Base-by-base conservation (phyloP, 1,140 invertebrate species). In the Thaumatotibia leucotreta region DNA sequence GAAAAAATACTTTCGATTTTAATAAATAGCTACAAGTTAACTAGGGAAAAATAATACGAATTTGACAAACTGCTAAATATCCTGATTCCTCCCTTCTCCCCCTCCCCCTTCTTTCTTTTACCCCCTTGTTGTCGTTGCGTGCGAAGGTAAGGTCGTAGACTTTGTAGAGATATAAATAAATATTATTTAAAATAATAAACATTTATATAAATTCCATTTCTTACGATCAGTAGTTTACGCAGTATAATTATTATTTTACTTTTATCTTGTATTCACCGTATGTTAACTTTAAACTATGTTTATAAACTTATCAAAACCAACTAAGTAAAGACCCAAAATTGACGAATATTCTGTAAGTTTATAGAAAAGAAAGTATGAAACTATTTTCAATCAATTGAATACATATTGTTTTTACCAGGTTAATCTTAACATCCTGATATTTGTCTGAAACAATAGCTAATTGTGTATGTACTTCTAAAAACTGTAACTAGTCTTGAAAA, bases 51-150 rank as follows among this genome's bases (percentile, higher is more conserved):
- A n/a, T n/a, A n/a, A n/a, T n/a, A n/a, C n/a, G n/a, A n/a, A n/a
- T n/a, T n/a, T n/a, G n/a, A n/a, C n/a, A n/a, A n/a, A n/a, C n/a
- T n/a, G n/a, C n/a, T n/a, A n/a, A n/a, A n/a, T n/a, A n/a, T n/a
- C n/a, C n/a, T n/a, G n/a, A n/a, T n/a, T n/a, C n/a, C n/a, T n/a
- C n/a, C 3, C 52, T 58, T 5, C 10, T 27, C 52, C n/a, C 24
- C 20, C 27, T 61, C 64, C 71, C 27, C 33, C 61, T 29, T 62
- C 58, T 63, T 54, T 52, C 67, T 64, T 72, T 72, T 70, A 54
- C 65, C 66, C 66, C 52, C 61, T 72, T 62, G 52, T 64, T 65
- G 70, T 72, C 70, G 73, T 72, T 70, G 70, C 65, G 70, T 66
- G 54, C 62, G 50, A 68, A 73, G 70, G 70, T 75, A 70, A 74